Conservation (phyloP, 2,113 vertebrate genomes). For the Eublepharis macularius region DNA sequence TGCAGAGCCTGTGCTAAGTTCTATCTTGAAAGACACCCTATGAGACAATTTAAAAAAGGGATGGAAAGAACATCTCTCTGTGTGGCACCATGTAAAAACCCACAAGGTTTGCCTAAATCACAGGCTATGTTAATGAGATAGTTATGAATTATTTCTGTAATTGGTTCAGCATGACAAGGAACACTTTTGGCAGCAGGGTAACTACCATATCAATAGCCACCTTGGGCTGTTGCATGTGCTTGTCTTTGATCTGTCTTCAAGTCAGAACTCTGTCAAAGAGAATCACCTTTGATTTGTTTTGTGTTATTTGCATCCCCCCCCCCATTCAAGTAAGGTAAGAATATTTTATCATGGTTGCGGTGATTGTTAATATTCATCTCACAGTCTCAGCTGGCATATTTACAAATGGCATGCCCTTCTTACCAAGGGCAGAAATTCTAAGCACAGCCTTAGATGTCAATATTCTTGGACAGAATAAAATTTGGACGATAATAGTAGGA, state of each 20-base stretch:
- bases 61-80: background rate
- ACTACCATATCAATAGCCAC: background rate
- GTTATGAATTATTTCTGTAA: background rate
- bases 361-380: constrained; percentile 5
- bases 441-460: background rate
- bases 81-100: background rate
- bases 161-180: background rate
- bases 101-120: background rate
- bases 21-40: background rate
- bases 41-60: background rate
- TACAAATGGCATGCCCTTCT: constrained; percentile 4
- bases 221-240: background rate
- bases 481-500: background rate
- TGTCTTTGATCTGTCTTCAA: background rate
- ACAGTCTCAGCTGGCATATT: background rate
- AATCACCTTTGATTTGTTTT: background rate
- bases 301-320: background rate
- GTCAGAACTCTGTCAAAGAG: background rate
- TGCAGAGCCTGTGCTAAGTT: background rate
- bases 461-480: constrained; percentile 1
- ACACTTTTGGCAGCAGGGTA: background rate
- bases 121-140: background rate
- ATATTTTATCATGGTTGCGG: background rate
- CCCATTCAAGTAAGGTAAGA: background rate
- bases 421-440: constrained; percentile 5